Evolutionary conservation across 2,797 vertebrate genomes (phyloP).

Genomic region (Rhynchonycteris naso): DNA sequence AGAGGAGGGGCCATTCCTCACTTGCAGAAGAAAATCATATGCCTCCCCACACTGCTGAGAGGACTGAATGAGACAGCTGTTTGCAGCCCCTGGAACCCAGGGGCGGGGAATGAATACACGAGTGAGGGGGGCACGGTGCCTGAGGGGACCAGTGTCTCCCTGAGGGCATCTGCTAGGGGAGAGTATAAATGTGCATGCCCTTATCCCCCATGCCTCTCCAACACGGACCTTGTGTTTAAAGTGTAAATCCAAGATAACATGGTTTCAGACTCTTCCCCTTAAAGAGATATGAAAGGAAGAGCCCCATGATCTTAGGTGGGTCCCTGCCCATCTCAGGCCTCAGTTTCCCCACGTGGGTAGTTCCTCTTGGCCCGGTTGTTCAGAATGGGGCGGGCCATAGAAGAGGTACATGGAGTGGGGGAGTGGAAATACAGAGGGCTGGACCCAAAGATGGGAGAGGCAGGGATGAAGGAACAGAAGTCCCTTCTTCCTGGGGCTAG

Average conservation of each 20-base stretch:
- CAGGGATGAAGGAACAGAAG: neutral
- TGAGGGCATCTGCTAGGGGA: neutral
- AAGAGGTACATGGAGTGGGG: neutral
- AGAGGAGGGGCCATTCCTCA: neutral
- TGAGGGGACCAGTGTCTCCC: neutral
- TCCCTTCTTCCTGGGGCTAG: neutral
- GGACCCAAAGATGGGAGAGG: neutral
- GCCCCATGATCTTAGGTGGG: neutral
- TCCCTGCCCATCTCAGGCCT: neutral
- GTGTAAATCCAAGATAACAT: neutral
- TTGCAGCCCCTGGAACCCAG: neutral
- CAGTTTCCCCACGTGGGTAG: neutral
- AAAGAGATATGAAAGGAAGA: neutral
- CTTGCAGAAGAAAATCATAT: neutral
- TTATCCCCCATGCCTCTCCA: neutral
- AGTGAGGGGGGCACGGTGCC: fast-evolving
- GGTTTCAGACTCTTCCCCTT: neutral
- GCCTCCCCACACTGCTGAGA: neutral
- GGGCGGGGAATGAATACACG: fast-evolving
- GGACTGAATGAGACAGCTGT: neutral
- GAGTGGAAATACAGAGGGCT: neutral
- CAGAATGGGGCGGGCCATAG: neutral
- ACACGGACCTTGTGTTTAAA: neutral
- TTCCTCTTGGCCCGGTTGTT: neutral
- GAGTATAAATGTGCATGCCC: neutral